Conservation (phyloP, 1,140 invertebrate genomes). For the Babylonia areolata region DNA sequence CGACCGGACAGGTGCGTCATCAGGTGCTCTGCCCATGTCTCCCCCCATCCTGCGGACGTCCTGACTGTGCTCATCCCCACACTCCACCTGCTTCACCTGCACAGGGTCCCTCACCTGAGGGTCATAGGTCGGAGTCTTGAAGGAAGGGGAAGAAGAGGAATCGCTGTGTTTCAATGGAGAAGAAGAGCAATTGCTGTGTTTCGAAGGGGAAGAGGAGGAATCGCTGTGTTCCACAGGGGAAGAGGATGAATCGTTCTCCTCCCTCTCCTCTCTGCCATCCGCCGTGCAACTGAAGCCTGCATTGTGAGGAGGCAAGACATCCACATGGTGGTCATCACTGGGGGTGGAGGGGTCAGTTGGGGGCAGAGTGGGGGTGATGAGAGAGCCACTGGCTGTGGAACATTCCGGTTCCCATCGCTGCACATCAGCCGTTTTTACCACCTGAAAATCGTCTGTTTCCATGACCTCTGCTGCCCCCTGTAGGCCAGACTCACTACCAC, state of each 20-base stretch:
- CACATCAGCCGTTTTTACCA: not conserved
- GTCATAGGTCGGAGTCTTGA: not conserved
- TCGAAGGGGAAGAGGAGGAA: not conserved
- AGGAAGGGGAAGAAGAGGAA: not conserved
- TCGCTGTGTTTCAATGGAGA: not conserved
- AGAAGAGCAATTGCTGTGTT: not conserved
- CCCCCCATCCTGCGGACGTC: too few relatives aligned
- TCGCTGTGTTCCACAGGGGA: not conserved
- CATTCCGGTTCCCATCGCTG: not conserved
- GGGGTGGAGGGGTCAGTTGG: not conserved
- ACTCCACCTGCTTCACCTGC: too few relatives aligned
- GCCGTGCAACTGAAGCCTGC: not conserved
- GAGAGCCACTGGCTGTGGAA: not conserved
- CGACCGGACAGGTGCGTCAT: not conserved
- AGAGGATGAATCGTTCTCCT: too few relatives aligned
- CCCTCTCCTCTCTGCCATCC: not conserved
- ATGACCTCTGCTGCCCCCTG: too few relatives aligned
- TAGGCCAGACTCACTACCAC: too few relatives aligned
- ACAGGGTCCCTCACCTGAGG: too few relatives aligned
- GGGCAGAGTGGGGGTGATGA: slow-evolving; percentile 15
- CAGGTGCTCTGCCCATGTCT: too few relatives aligned
- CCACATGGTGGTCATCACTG: not conserved
- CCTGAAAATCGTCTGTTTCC: too few relatives aligned
- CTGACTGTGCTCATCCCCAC: too few relatives aligned
- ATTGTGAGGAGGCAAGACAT: not conserved